Base-by-base conservation (phyloP, 2,888 invertebrate species). In the Acleris emargana region DNA sequence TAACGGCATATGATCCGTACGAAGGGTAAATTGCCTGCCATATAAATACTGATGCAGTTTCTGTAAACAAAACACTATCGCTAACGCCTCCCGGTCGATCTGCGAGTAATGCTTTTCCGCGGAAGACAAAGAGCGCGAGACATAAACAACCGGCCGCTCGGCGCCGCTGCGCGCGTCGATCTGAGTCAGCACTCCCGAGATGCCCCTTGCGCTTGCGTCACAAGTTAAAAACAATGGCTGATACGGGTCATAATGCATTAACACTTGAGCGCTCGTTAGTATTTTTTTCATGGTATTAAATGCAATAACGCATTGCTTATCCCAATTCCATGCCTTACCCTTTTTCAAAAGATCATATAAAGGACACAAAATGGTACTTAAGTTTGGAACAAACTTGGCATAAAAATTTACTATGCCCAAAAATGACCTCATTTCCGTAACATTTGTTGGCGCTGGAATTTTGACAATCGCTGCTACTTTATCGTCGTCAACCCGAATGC, bases 351-450 rank as follows among this genome's bases (percentile, higher is more conserved):
- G 38, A 11, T 38, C 6, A 13, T 54, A 54, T 13, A 54, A 54
- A 1, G 38, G 53, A 28, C 11, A 9, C 5, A 54, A 11, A n/a
- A 54, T 54, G 32, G 17, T 18, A 13, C 53, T 54, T 38, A 54
- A 11, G 28, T 54, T 54, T 6, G 11, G 5, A 11, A 17, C 17
- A 32, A 54, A 54, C 18, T 54, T 54, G 1, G 53, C 17, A 38
- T 54, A 54, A 38, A 54, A 54, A 54, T 54, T 54, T 1, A 54
- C 16, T 38, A 54, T 38, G 3, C 53, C 53, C 16, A 54, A n/a
- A 18, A 54, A 54, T 5, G 5, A 28, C 28, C 28, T 28, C 5
- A 28, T 6, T 28, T 28, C 28, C 28, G 28, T 28, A 28, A 51
- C 13, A 25, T 51, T n/a, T 16, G 11, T 25, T 7, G 52, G 52